Percentiles rank a stretch among this genome's conserved stretches.
phyloP scores from a whole-genome alignment of 2,888 invertebrate genomes.

The Hypomecis atomaria region DNA sequence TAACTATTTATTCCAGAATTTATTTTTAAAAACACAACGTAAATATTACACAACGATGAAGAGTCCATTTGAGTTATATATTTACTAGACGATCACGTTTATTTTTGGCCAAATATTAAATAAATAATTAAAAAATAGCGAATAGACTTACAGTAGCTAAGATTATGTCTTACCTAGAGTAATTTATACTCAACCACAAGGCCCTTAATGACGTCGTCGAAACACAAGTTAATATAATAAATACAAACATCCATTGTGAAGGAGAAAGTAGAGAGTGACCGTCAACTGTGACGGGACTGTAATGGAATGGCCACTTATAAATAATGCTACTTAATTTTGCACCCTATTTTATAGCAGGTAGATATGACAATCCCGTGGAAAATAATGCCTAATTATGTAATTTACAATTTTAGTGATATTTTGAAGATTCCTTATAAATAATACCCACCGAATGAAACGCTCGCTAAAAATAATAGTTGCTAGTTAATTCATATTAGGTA shows the following conservation, averaged over 20 bases:
- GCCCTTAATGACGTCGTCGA: constrained; percentile 16
- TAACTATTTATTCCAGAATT: too few relatives aligned
- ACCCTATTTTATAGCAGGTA: constrained; percentile 15
- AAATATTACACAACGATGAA: too few relatives aligned
- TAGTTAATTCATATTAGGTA: too few relatives aligned
- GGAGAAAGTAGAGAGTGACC: constrained; percentile 61
- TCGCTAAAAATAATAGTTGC: too few relatives aligned
- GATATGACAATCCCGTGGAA: not conserved
- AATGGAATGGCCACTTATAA: constrained; percentile 10
- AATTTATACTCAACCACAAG: too few relatives aligned
- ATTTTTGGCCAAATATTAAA: too few relatives aligned
- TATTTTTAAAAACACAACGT: too few relatives aligned
- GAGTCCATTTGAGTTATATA: too few relatives aligned
- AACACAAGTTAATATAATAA: constrained; percentile 52
- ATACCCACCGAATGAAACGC: not conserved
- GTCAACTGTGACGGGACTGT: constrained; percentile 56
- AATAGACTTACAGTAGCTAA: too few relatives aligned
- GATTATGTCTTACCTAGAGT: too few relatives aligned
- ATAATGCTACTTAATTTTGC: constrained; percentile 14
- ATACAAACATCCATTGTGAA: constrained; percentile 47
- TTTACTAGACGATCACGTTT: too few relatives aligned
- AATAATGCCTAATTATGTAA: not conserved
- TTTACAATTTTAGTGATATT: constrained; percentile 8
- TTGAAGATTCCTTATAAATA: constrained; percentile 15
- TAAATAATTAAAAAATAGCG: too few relatives aligned